Percentiles rank a stretch among this genome's conserved stretches.
Evolutionary conservation across 2,888 invertebrate species (phyloP).

Genomic region (Drosophila ustulata): DNA sequence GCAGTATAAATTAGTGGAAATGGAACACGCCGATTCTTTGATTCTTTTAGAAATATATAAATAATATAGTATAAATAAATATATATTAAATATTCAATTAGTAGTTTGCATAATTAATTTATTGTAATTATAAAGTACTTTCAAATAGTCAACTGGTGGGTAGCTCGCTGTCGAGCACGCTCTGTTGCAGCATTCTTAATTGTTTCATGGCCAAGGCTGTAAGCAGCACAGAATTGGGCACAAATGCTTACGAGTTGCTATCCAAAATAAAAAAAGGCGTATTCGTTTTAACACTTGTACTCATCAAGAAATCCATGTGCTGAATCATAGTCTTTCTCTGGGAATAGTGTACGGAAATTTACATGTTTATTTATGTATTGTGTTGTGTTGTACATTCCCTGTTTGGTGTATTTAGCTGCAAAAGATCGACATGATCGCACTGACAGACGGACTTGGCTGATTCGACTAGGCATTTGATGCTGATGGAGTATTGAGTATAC

Average conservation of each 20-base stretch:
- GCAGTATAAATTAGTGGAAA: not conserved
- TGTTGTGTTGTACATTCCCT: not conserved
- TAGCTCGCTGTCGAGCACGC: not conserved
- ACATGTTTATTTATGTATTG: not conserved
- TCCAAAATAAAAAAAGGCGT: not conserved
- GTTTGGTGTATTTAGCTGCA: slow-evolving; percentile 2
- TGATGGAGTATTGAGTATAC: not conserved
- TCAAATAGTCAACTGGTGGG: no score
- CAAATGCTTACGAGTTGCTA: not conserved
- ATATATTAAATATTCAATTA: no score
- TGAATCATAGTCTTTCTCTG: not conserved
- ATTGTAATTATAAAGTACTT: no score
- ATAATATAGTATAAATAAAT: no score
- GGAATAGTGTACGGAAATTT: not conserved
- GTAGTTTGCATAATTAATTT: no score
- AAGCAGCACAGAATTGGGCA: not conserved
- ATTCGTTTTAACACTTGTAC: not conserved
- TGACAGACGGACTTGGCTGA: not conserved
- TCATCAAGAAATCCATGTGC: not conserved
- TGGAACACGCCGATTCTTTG: not conserved
- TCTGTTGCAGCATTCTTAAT: not conserved
- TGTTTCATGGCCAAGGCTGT: not conserved
- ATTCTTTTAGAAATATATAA: no score
- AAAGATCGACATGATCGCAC: not conserved
- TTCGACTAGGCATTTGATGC: not conserved